These are phyloP conservation scores for Bradynema listronoti DNA, from an alignment of 1,140 invertebrate species.

Conservation along the genomic window DNA sequence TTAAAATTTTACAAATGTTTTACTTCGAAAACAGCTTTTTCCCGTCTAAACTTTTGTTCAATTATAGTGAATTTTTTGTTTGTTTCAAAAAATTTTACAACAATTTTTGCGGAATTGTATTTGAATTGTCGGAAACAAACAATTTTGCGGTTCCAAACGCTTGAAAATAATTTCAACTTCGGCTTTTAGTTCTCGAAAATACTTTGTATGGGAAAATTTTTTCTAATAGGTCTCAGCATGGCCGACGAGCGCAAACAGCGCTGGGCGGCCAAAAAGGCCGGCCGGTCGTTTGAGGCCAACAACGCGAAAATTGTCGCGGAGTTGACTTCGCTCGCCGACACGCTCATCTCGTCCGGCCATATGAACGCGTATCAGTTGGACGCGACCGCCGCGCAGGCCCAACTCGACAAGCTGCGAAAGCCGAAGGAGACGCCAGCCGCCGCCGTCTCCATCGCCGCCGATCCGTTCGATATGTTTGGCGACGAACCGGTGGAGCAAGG, in stretches of 20 bases:
- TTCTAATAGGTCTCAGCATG: constrained; percentile 37
- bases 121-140: no score
- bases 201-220: constrained; percentile 1
- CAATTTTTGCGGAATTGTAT: no score
- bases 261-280: constrained; percentile 40
- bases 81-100: no score
- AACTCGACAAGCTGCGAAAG: background rate
- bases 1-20: no score
- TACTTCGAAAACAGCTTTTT: no score
- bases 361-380: constrained; percentile 36
- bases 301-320: constrained; percentile 30
- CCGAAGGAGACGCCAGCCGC: background rate
- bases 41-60: no score
- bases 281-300: constrained; percentile 20
- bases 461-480: constrained; percentile 12
- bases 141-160: no score
- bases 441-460: no score
- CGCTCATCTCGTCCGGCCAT: constrained; percentile 28
- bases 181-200: constrained; percentile 1
- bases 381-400: constrained; percentile 5
- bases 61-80: no score
- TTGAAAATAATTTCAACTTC: constrained; percentile 11
- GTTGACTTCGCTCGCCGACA: constrained; percentile 31
- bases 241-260: constrained; percentile 39
- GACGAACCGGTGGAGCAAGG: background rate